Evolutionary conservation across 2,113 vertebrate species (phyloP).

Genomic region (Crypturellus undulatus): DNA sequence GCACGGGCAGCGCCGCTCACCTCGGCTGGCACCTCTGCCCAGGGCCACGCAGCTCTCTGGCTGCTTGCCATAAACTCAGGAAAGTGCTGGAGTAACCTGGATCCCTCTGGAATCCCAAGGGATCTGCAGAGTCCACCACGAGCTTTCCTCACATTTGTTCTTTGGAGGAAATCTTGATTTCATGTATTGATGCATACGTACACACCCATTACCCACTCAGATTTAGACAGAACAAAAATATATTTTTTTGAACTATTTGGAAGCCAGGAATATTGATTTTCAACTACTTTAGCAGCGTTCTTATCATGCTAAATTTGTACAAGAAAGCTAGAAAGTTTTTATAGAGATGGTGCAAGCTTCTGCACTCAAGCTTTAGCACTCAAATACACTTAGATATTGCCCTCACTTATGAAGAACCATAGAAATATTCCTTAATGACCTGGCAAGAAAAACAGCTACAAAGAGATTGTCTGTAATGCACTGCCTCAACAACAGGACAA

Average conservation of each 20-base stretch:
- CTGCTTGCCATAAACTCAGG: neutral
- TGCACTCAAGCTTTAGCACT: neutral
- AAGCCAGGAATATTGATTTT: neutral
- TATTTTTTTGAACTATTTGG: neutral
- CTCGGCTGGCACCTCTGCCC: fast-evolving
- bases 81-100: neutral
- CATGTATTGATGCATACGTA: neutral
- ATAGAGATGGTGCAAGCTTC: neutral
- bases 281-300: neutral
- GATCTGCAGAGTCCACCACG: neutral
- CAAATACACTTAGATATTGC: neutral
- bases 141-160: neutral
- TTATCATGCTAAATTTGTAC: neutral
- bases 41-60: neutral
- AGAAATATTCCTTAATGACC: neutral
- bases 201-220: neutral
- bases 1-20: neutral
- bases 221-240: neutral
- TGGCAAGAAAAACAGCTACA: neutral
- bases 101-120: too few relatives aligned
- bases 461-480: constrained; percentile 4
- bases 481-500: neutral
- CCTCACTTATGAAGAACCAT: neutral
- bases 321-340: neutral
- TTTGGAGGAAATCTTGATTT: neutral